Conservation (phyloP, 2,797 vertebrate genomes). For the Chloroceryle amazona region DNA sequence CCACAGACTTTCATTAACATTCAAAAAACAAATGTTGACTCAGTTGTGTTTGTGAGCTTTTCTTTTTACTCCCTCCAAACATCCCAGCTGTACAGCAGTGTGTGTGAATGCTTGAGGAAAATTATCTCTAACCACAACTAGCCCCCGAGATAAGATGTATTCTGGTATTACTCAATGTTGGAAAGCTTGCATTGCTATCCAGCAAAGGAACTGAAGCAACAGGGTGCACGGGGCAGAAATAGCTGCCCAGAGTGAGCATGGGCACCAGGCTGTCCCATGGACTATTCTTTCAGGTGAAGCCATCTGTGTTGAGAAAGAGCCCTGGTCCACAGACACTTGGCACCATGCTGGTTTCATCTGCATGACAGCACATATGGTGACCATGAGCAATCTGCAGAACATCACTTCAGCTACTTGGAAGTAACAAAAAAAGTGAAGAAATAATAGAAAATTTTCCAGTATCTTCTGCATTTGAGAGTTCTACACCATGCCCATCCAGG, state of each 20-base stretch:
- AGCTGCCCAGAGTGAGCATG: neutral
- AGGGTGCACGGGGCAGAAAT: accelerated
- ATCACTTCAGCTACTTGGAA: neutral
- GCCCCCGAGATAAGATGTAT: neutral
- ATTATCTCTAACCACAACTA: neutral
- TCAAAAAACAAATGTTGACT: constrained; percentile 45
- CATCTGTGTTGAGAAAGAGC: neutral
- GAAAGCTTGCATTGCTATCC: neutral
- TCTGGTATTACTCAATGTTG: neutral
- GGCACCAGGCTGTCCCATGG: accelerated
- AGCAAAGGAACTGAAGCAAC: neutral
- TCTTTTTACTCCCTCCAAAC: constrained; percentile 50
- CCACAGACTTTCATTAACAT: neutral
- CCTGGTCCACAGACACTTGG: too few relatives aligned
- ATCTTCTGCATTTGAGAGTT: neutral
- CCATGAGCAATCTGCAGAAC: neutral
- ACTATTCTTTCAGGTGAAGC: neutral
- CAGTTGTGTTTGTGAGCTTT: neutral
- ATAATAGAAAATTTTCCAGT: neutral
- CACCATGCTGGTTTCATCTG: neutral
- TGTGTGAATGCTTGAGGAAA: constrained; percentile 21
- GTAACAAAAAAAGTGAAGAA: neutral
- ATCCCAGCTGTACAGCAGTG: constrained; percentile 27
- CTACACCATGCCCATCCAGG: accelerated
- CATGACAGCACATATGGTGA: neutral